These are phyloP conservation scores for Ennomos fuscantarius DNA, from an alignment of 2,888 invertebrate genomes.

Conservation along the genomic window DNA sequence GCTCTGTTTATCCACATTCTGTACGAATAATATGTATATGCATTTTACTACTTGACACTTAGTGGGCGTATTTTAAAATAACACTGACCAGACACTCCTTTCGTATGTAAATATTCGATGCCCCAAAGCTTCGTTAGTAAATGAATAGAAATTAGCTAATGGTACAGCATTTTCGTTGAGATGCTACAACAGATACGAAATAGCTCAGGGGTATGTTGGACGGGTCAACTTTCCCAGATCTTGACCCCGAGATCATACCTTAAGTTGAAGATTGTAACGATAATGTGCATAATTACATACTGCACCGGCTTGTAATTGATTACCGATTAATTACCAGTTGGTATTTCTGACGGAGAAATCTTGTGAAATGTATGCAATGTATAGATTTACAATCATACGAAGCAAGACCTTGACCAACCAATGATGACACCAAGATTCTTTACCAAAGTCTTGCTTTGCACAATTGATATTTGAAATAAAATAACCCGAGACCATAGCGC, in stretches of 20 bases:
- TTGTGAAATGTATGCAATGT: background rate
- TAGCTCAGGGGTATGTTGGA: slow-evolving; percentile 14
- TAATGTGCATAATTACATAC: slow-evolving; percentile 21
- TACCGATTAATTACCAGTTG: slow-evolving; percentile 7
- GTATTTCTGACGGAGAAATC: slow-evolving; percentile 1
- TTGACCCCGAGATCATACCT: slow-evolving; percentile 25
- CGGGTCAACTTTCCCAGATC: slow-evolving; percentile 19
- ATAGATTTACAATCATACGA: background rate
- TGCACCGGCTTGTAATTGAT: slow-evolving; percentile 25
- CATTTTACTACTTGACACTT: no score
- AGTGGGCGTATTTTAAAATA: no score
- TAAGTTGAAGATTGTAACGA: slow-evolving; percentile 13
- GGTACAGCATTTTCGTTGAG: slow-evolving; percentile 6
- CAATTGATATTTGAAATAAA: no score
- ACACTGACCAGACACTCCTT: no score
- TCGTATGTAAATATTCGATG: no score
- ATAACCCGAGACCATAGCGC: no score
- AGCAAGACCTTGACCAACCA: no score
- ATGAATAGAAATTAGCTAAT: slow-evolving; percentile 23
- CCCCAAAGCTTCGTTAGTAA: slow-evolving; percentile 15
- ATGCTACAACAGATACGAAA: slow-evolving; percentile 5
- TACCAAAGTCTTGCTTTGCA: no score
- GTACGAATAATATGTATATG: no score
- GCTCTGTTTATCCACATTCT: no score
- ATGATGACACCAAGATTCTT: no score